Base-by-base conservation (phyloP, 2,113 vertebrate species). In the Pimephales promelas region DNA sequence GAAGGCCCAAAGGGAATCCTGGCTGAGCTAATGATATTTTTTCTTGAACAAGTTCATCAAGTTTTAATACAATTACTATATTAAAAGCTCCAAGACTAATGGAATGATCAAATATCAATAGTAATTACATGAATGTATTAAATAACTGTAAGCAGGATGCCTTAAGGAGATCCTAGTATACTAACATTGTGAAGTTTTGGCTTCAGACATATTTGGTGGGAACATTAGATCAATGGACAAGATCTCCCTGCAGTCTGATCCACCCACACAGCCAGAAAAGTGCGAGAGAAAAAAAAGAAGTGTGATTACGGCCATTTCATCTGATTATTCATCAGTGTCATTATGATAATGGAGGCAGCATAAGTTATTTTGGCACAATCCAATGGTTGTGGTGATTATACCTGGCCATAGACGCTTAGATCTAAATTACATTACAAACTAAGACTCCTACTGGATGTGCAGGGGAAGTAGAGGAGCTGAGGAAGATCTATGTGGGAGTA, bases 321-420 rank as follows among this genome's bases (percentile, higher is more conserved):
- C 75, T 83, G 85, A 86, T 86, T 88, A 85, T 87, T 86, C 73
- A 87, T 85, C 68, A 80, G 84, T 84, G 85, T 85, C 87, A 88
- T 88, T 86, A 88, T 72, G 81, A 83, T 86, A 88, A 88, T 88
- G 87, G 85, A 76, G 47, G 83, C 71, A 85, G 83, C 83, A 83
- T 86, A 83, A 85, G 87, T 85, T 86, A 82, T 83, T 85, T 86
- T 85, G 81, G 45, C 64, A 66, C 80, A 88, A 77, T 85, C 81
- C 84, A 73, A 59, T 83, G 80, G 85, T 85, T 87, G 66, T 79
- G 71, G 36, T 10, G 78, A 81, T 84, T 82, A 84, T 80, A 68
- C 76, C 85, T 77, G 71, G 61, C 73, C 54, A 43, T 68, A 56
- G 83, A 79, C 54, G 28, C 82, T 71, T 56, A 26, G 3, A 22